These are phyloP conservation scores for Sylvicapra grimmia DNA, from an alignment of 2,113 vertebrate genomes.

Conservation along the genomic window DNA sequence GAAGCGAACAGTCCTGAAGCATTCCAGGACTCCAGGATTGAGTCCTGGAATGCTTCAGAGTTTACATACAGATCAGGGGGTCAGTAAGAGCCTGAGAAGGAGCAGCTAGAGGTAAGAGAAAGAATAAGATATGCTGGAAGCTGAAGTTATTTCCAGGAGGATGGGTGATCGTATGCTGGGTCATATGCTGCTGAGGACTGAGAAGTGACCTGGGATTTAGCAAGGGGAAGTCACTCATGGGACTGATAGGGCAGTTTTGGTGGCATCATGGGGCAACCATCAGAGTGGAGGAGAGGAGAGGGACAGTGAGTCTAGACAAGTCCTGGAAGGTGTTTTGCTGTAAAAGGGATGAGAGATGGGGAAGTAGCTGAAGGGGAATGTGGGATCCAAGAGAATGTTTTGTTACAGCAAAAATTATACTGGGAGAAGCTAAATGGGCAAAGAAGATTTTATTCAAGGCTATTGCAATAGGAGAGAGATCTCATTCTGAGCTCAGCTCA, in stretches of 20 bases:
- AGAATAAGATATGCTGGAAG: not conserved
- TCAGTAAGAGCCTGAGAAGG: not conserved
- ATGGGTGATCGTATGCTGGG: not conserved
- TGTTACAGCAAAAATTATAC: not conserved
- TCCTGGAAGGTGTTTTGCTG: not conserved
- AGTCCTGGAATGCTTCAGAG: not conserved
- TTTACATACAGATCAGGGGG: not conserved
- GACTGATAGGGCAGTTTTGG: not conserved
- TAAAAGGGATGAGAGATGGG: not conserved
- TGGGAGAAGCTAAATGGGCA: not conserved
- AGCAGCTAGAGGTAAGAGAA: not conserved
- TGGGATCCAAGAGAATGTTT: not conserved
- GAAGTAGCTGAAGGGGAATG: not conserved
- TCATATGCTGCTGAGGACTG: not conserved
- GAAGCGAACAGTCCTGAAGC: not conserved
- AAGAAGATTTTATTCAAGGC: not conserved
- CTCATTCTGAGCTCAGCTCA: not conserved
- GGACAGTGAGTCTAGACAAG: not conserved
- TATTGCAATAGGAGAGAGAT: not conserved
- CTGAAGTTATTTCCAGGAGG: not conserved
- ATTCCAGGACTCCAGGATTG: no score
- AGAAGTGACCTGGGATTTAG: not conserved
- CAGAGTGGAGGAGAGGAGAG: not conserved
- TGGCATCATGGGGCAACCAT: not conserved
- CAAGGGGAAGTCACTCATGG: not conserved